Evolutionary conservation across 2,888 invertebrate species (phyloP).

Genomic region (Pasiphila rectangulata): DNA sequence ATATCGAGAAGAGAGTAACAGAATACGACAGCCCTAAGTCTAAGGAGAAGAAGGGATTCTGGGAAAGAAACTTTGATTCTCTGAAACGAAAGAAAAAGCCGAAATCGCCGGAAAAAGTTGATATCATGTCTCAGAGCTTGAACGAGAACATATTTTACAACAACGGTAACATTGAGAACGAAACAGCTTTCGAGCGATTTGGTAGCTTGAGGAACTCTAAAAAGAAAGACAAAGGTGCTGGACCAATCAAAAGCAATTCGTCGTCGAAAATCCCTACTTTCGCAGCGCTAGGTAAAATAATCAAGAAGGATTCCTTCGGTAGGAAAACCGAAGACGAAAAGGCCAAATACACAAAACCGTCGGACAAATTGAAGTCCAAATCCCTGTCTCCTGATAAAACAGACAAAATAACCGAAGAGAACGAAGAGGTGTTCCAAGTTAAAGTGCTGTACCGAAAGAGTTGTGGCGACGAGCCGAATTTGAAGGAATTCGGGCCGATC

Average conservation of each 20-base stretch:
- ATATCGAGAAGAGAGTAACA: constrained; percentile 62
- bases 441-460: constrained; percentile 67
- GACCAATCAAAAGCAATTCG: constrained; percentile 66
- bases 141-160: constrained; percentile 77
- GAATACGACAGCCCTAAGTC: constrained; percentile 70
- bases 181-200: constrained; percentile 64
- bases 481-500: constrained; percentile 60
- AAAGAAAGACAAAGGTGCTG: constrained; percentile 59
- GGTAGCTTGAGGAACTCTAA: constrained; percentile 71
- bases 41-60: constrained; percentile 77
- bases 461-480: constrained; percentile 70
- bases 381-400: constrained; percentile 66
- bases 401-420: constrained; percentile 57
- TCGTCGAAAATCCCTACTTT: constrained; percentile 77
- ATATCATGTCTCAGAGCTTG: constrained; percentile 78
- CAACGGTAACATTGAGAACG: constrained; percentile 72
- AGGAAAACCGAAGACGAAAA: constrained; percentile 61
- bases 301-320: constrained; percentile 72
- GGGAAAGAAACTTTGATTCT: constrained; percentile 78
- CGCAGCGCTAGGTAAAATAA: constrained; percentile 73
- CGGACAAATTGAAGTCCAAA: constrained; percentile 73
- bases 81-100: constrained; percentile 69
- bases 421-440: constrained; percentile 26
- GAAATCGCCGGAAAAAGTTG: constrained; percentile 68
- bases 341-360: constrained; percentile 64